Evolutionary conservation across 2,888 invertebrate genomes (phyloP).

Genomic region (Autographa gamma): DNA sequence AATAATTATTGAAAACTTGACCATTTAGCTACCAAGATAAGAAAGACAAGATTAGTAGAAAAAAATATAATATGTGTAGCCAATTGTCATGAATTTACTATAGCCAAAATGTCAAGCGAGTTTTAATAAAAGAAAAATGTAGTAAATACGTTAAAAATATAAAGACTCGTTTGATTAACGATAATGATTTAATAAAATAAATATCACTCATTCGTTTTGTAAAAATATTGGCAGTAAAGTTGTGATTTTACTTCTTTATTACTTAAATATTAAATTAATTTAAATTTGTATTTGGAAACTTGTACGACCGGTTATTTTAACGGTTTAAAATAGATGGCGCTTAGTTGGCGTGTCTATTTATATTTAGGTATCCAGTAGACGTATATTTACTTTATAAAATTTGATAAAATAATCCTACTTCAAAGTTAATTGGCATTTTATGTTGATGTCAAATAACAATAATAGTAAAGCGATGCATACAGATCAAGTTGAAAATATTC

Average conservation of each 20-base stretch:
- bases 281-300: conserved; percentile 18
- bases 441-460: too few species aligned
- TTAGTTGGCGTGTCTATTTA: conserved; percentile 41
- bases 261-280: conserved; percentile 10
- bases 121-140: conserved; percentile 37
- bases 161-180: conserved; percentile 34
- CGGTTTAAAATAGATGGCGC: conserved; percentile 46
- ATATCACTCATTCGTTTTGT: conserved; percentile 33
- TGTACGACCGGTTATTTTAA: conserved; percentile 24
- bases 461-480: too few species aligned
- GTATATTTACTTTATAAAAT: conserved; percentile 11
- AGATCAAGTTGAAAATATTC: too few species aligned
- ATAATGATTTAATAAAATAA: conserved; percentile 31
- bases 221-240: conserved; percentile 39
- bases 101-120: conserved; percentile 20
- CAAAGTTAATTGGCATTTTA: conserved; percentile 8
- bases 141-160: conserved; percentile 24
- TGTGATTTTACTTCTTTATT: conserved; percentile 33
- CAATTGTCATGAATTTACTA: conserved; percentile 26
- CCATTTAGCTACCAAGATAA: conserved; percentile 4
- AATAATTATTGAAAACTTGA: conserved; percentile 9
- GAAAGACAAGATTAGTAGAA: background rate
- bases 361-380: conserved; percentile 32
- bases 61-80: conserved; percentile 30
- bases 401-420: conserved; percentile 32